Conservation (phyloP, 2,888 invertebrate species). For the Stomorhina lunata region DNA sequence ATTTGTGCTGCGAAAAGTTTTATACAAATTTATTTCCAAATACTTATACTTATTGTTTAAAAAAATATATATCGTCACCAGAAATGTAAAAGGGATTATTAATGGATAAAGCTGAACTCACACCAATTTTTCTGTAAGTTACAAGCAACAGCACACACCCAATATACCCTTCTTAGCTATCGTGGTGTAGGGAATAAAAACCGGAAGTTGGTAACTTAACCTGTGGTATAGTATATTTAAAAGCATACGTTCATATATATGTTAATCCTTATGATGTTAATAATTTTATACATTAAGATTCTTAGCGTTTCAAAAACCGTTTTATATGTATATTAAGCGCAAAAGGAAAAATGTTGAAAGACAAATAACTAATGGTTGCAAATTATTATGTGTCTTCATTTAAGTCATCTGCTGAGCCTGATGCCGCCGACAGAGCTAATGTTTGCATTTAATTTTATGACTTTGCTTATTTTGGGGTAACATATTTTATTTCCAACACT, state of each 20-base stretch:
- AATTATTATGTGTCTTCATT: conserved; percentile 58
- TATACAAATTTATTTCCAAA: too few species aligned
- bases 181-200: background rate
- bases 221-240: conserved; percentile 18
- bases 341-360: background rate
- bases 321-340: background rate
- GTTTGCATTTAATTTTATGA: conserved; percentile 61
- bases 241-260: background rate
- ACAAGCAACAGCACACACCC: too few species aligned
- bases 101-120: too few species aligned
- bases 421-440: conserved; percentile 54
- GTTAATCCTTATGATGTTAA: background rate
- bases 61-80: too few species aligned
- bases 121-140: too few species aligned
- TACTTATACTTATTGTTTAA: too few species aligned
- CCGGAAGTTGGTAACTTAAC: conserved; percentile 51
- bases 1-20: too few species aligned
- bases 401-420: conserved; percentile 50
- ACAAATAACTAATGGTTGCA: conserved; percentile 54
- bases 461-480: conserved; percentile 19
- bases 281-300: background rate
- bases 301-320: background rate
- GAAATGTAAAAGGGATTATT: too few species aligned
- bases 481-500: background rate
- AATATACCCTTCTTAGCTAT: too few species aligned